A percentile compares a stretch with the other conserved stretches of the same genome.
These are phyloP conservation scores for Abramis brama DNA, from an alignment of 2,113 vertebrate genomes.

Conservation along the genomic window DNA sequence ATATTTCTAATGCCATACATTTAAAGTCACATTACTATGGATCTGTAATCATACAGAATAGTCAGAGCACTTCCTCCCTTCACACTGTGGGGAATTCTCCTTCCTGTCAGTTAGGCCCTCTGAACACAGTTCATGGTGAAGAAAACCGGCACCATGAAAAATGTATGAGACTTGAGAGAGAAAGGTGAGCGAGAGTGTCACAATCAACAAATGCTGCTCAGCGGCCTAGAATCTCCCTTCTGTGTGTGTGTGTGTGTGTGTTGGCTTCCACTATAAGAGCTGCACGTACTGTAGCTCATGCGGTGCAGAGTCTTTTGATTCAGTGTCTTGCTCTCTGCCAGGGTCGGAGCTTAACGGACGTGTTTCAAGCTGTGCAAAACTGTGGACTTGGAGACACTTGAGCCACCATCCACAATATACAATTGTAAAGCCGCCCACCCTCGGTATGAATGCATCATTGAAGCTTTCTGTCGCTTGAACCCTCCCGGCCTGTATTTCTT, in stretches of 20 bases:
- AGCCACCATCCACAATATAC: constrained; percentile 6
- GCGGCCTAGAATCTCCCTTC: constrained; percentile 49
- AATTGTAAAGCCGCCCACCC: neutral
- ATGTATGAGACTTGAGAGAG: constrained; percentile 68
- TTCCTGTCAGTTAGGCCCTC: constrained; percentile 45
- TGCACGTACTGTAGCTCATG: constrained; percentile 52
- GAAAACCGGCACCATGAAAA: constrained; percentile 61
- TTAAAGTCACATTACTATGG: constrained; percentile 42
- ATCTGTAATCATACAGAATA: constrained; percentile 44
- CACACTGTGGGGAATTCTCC: constrained; percentile 10
- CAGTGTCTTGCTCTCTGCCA: constrained; percentile 14
- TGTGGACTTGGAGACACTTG: neutral
- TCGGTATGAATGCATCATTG: neutral
- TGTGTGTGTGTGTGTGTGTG: constrained; percentile 51
- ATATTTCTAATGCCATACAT: constrained; percentile 51
- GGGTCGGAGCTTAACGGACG: constrained; percentile 4
- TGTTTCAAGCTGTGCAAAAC: constrained; percentile 42
- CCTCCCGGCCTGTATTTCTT: neutral
- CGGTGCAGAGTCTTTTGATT: constrained; percentile 52
- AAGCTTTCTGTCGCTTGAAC: constrained; percentile 7
- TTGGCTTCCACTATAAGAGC: constrained; percentile 27
- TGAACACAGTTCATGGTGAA: constrained; percentile 58
- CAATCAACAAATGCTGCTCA: constrained; percentile 66
- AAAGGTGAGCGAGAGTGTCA: constrained; percentile 59
- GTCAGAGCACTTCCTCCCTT: constrained; percentile 15